These are phyloP conservation scores for Fundulus diaphanus DNA, from an alignment of 2,797 vertebrate genomes.

Conservation along the genomic window DNA sequence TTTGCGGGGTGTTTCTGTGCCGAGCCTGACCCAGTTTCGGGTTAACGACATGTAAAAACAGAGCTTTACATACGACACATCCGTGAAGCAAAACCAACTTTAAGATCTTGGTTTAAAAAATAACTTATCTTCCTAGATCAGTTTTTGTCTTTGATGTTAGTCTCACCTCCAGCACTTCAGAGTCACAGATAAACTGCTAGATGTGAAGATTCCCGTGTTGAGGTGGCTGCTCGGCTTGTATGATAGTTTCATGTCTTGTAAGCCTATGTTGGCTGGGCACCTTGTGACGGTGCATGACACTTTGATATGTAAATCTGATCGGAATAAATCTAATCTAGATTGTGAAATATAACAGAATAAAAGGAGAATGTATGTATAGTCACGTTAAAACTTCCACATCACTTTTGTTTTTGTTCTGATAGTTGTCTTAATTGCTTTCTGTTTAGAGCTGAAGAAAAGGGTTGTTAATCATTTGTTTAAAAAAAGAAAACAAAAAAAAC, in stretches of 20 bases:
- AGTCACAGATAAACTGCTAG: neutral
- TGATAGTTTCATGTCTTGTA: too few relatives aligned
- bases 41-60: conserved; percentile 19
- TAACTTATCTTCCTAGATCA: conserved; percentile 11
- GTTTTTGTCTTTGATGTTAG: neutral
- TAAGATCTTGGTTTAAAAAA: neutral
- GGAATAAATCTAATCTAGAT: too few relatives aligned
- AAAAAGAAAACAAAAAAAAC: neutral
- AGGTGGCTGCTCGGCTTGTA: too few relatives aligned
- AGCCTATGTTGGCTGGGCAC: too few relatives aligned
- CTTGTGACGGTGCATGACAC: too few relatives aligned
- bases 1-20: neutral
- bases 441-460: neutral
- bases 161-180: conserved; percentile 1
- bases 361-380: neutral
- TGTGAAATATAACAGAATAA: conserved; percentile 7
- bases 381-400: neutral
- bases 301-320: too few relatives aligned
- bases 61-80: neutral
- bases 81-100: conserved; percentile 1
- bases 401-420: neutral
- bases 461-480: neutral
- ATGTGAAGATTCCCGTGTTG: too few relatives aligned
- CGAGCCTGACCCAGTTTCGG: conserved; percentile 8
- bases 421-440: neutral